Evolutionary conservation across 2,888 invertebrate genomes (phyloP), one percentile per base, ranked within the genome.

Genomic region (Apocheima hispidaria): DNA sequence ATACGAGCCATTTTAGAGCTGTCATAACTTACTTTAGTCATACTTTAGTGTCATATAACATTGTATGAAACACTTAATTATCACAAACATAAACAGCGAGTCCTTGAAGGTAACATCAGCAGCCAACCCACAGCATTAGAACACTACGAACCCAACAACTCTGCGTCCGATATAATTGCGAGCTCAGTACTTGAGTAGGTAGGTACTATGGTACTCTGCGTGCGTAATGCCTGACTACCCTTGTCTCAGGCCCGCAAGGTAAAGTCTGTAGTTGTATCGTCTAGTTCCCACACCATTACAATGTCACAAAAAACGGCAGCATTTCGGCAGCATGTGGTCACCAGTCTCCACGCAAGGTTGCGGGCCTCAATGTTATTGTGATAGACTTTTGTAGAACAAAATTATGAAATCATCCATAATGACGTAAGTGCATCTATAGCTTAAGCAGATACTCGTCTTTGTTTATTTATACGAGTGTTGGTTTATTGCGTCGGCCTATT

Each of bases 241-340:
- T 73, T 75, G 79, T 79, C 78, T 77, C 57, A 63, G 54, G 82
- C 55, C 65, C 74, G 81, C 82, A 82, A 82, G 80, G 79, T 80
- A 76, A 65, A 61, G 23, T 16, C 65, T 65, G 21, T 9, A 3
- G 12, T 14, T 16, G 46, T 44, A 41, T 38, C 71, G 70, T 70
- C 69, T 78, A 81, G 88, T 90, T 92, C 90, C 90, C 92, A 91
- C 90, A 91, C 84, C 80, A 82, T 77, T 76, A 82, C 88, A 87
- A 87, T 88, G 90, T 82, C 84, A 84, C 78, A 83, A 83, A 84
- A 83, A 84, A 86, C 30, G 14, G 18, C 68, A 77, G 80, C 83
- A 84, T 86, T 88, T 89, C 79, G 87, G 82, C 83, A 81, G 87
- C 92, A 91, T 92, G 86, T 91, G 92, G 87, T 84, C 80, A 82